Evolutionary conservation across 2,113 vertebrate species (phyloP).

Genomic region (Dermatemys mawii): DNA sequence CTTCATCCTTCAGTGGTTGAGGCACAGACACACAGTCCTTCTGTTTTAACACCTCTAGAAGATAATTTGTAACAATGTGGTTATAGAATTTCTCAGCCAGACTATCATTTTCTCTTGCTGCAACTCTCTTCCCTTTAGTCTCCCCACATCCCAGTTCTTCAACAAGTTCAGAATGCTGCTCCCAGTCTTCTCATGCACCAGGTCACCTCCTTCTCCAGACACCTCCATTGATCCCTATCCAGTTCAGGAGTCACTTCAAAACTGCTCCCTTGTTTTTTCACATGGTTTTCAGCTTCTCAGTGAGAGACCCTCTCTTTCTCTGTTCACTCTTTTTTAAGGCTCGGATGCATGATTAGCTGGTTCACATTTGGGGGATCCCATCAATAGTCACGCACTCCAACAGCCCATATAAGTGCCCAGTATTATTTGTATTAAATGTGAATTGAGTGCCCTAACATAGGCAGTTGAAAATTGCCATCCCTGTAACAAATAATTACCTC

Average conservation of each 20-base stretch:
- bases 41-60: background rate
- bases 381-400: background rate
- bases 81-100: background rate
- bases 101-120: background rate
- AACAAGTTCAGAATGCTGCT: background rate
- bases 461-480: background rate
- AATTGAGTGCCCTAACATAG: background rate
- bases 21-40: background rate
- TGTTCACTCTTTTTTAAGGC: background rate
- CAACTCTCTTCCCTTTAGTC: background rate
- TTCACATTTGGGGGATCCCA: background rate
- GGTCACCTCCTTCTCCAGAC: background rate
- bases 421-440: background rate
- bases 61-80: rapidly evolving
- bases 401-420: rapidly evolving
- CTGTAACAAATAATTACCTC: background rate
- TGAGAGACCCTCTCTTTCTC: background rate
- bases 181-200: background rate
- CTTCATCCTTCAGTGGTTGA: background rate
- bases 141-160: background rate
- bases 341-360: background rate
- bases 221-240: background rate
- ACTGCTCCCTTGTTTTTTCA: background rate
- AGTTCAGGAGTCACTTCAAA: background rate
- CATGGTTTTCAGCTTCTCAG: background rate